A percentile compares a stretch with the other conserved stretches of the same genome.
phyloP scores from a whole-genome alignment of 2,113 vertebrate species.

The Herpailurus yagouaroundi region DNA sequence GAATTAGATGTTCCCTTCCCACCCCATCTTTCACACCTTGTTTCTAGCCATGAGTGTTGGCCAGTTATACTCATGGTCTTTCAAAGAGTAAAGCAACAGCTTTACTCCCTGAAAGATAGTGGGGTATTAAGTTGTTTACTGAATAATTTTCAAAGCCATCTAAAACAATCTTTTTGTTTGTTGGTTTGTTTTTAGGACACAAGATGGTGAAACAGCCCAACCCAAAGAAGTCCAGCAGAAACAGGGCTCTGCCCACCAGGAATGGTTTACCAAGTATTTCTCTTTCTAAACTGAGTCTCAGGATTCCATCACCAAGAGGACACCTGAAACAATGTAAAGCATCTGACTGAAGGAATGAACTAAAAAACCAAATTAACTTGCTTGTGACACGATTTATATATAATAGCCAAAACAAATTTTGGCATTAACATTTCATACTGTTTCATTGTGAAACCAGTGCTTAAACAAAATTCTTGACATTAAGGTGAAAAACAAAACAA shows the following conservation, averaged over 20 bases:
- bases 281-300: slow-evolving; percentile 89
- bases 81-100: background rate
- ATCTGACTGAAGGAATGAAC: slow-evolving; percentile 14
- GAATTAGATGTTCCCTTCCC: background rate
- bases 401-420: background rate
- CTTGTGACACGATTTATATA: background rate
- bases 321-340: background rate
- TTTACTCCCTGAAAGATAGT: background rate
- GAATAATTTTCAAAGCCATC: slow-evolving; percentile 1
- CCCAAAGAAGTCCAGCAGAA: slow-evolving; percentile 87
- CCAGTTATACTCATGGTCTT: background rate
- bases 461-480: background rate
- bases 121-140: background rate
- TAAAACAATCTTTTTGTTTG: background rate
- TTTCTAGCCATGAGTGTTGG: background rate
- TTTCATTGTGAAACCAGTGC: background rate
- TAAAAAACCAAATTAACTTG: background rate
- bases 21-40: background rate
- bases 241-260: slow-evolving; percentile 89
- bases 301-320: background rate
- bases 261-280: slow-evolving; percentile 99
- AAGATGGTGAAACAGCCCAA: slow-evolving; percentile 86
- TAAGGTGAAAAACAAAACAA: background rate
- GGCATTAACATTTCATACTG: background rate
- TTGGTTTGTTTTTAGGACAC: slow-evolving; percentile 86